A percentile compares a stretch with the other conserved stretches of the same genome.
These are phyloP conservation scores for Pristionchus pacificus DNA, from an alignment of 1,140 invertebrate species.

Conservation along the genomic window DNA sequence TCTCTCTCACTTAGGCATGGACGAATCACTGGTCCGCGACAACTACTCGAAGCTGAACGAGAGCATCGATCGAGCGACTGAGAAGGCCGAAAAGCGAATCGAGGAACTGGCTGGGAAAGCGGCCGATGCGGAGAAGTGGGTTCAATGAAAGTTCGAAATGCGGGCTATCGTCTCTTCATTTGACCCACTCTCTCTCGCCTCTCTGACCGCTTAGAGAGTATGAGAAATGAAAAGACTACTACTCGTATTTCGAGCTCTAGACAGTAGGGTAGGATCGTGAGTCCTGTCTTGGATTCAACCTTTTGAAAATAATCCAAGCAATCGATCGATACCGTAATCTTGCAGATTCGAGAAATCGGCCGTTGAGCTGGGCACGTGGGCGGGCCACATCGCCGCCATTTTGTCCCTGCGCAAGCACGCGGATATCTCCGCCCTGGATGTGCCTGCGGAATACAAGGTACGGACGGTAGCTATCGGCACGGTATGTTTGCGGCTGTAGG, in stretches of 20 bases:
- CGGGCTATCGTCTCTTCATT: too few relatives aligned
- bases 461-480: too few relatives aligned
- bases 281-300: too few relatives aligned
- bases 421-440: background rate
- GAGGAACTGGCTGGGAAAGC: background rate
- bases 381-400: background rate
- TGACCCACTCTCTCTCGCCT: too few relatives aligned
- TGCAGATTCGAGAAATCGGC: background rate
- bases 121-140: background rate
- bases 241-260: too few relatives aligned
- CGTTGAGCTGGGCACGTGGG: background rate
- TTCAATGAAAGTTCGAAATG: background rate
- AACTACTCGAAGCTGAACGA: background rate
- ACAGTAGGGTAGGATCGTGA: too few relatives aligned
- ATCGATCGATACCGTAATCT: background rate
- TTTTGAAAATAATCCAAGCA: too few relatives aligned
- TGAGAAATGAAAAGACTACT: too few relatives aligned
- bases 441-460: background rate
- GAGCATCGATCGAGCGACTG: background rate
- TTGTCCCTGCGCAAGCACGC: background rate
- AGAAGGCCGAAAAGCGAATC: background rate
- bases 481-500: too few relatives aligned
- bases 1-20: background rate
- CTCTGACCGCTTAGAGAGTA: too few relatives aligned
- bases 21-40: background rate